Evolutionary conservation across 2,888 invertebrate genomes (phyloP), one percentile per base, ranked within the genome.

Genomic region (Atethmia centrago): DNA sequence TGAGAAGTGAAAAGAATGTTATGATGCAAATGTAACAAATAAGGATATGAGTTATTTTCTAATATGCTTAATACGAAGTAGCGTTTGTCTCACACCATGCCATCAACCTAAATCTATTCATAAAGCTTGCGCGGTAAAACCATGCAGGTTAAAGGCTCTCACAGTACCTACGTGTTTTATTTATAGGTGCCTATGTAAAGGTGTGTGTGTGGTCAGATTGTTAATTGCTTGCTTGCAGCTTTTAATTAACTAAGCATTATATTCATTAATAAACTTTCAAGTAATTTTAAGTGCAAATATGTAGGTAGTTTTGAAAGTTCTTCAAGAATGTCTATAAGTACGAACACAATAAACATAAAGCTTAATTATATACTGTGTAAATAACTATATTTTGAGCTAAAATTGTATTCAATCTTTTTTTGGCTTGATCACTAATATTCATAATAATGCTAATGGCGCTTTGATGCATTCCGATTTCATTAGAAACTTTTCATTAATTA

Each of bases 181-280:
- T 25, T 42, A 31, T 49, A 69, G 9, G 5, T 10, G n/a, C 42
- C n/a, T 71, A 21, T 45, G 42, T 36, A 4, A 12, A n/a, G 21
- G 2, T 31, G 5, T 21, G n/a, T 45, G 10, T 31, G 66, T 66
- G 73, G 63, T 67, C 62, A 78, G 49, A 72, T 65, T 63, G 64
- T 55, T 70, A 64, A 67, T 61, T 40, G 36, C 61, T 64, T 55
- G 42, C 67, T 70, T 49, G 51, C 72, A 58, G 65, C 51, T 61
- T 80, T 76, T 73, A 80, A 80, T 75, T 73, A 73, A 59, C 67
- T 64, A 31, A 47, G 47, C 25, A 65, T 73, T 36, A 56, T 64
- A 71, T 76, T 58, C 3, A n/a, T n/a, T n/a, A n/a, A n/a, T n/a
- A 51, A 31, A 58, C 47, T 64, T 75, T 71, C 45, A 69, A 70